A percentile compares a stretch with the other conserved stretches of the same genome.
phyloP scores from a whole-genome alignment of 2,888 invertebrate genomes.

The Nymphalis c-album region DNA sequence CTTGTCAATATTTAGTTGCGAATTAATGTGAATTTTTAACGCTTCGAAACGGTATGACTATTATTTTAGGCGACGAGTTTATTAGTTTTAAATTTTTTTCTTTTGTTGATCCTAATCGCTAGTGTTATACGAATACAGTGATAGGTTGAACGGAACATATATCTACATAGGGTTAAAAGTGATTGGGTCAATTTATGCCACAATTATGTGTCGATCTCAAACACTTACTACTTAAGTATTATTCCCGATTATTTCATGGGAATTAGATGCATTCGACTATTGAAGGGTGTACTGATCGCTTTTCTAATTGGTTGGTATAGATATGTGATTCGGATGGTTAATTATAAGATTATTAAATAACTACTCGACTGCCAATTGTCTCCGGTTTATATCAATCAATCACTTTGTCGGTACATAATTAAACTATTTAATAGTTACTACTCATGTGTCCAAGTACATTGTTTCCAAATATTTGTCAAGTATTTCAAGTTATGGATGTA shows the following conservation, averaged over 20 bases:
- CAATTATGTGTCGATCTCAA: constrained; percentile 74
- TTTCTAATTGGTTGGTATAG: constrained; percentile 33
- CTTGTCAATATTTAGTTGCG: constrained; percentile 70
- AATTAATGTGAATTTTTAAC: constrained; percentile 63
- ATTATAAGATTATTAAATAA: constrained; percentile 35
- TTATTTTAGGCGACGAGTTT: constrained; percentile 56
- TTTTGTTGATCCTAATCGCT: constrained; percentile 56
- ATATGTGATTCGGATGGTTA: constrained; percentile 37
- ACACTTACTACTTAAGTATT: constrained; percentile 54
- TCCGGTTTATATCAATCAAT: constrained; percentile 27
- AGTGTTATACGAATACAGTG: constrained; percentile 50
- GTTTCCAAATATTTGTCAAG: constrained; percentile 1
- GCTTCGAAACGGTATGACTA: constrained; percentile 60
- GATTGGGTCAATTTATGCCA: constrained; percentile 73
- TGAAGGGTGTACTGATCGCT: constrained; percentile 44
- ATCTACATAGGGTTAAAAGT: constrained; percentile 51
- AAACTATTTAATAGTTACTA: constrained; percentile 9
- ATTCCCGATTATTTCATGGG: constrained; percentile 9
- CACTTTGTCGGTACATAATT: constrained; percentile 15
- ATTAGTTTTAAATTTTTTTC: constrained; percentile 56
- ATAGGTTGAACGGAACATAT: constrained; percentile 49
- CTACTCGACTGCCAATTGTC: constrained; percentile 36
- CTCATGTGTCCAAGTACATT: not conserved
- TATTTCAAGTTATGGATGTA: not conserved
- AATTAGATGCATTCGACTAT: constrained; percentile 33